phyloP scores from a whole-genome alignment of 1,140 invertebrate genomes.

The Procambarus virginalis region DNA sequence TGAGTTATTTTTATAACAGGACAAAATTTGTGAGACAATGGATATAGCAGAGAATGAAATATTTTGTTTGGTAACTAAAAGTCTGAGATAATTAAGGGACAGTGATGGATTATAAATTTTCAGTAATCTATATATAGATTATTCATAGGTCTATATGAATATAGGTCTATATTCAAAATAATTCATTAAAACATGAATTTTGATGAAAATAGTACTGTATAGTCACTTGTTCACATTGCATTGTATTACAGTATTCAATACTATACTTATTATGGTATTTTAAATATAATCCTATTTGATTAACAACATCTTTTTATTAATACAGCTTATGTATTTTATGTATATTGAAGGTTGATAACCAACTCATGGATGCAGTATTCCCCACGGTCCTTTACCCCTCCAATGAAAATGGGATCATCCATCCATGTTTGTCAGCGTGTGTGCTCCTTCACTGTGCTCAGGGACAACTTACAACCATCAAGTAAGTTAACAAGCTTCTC shows the following conservation, averaged over 20 bases:
- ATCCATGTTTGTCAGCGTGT: conserved; percentile 49
- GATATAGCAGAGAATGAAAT: too few relatives aligned
- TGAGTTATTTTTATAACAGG: too few relatives aligned
- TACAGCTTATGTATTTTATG: background rate
- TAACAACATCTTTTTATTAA: background rate
- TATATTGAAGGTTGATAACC: conserved; percentile 83
- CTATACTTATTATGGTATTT: background rate
- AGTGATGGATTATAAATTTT: too few relatives aligned
- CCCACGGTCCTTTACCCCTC: conserved; percentile 82
- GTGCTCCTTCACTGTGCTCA: conserved; percentile 43
- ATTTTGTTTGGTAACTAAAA: too few relatives aligned
- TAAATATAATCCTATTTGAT: background rate
- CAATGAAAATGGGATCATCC: conserved; percentile 31
- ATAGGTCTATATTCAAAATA: too few relatives aligned
- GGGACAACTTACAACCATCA: conserved; percentile 48
- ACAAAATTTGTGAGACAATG: too few relatives aligned
- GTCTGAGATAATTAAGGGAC: too few relatives aligned
- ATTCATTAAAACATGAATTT: too few relatives aligned
- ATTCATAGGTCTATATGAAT: too few relatives aligned
- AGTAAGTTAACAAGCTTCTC: conserved; percentile 2
- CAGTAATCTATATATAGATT: too few relatives aligned
- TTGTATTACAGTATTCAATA: background rate
- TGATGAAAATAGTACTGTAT: too few relatives aligned
- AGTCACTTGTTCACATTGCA: too few relatives aligned
- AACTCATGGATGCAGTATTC: conserved; percentile 84